A percentile compares a stretch with the other conserved stretches of the same genome.
Conservation (phyloP, 2,113 vertebrate species). For the Nestor notabilis region DNA sequence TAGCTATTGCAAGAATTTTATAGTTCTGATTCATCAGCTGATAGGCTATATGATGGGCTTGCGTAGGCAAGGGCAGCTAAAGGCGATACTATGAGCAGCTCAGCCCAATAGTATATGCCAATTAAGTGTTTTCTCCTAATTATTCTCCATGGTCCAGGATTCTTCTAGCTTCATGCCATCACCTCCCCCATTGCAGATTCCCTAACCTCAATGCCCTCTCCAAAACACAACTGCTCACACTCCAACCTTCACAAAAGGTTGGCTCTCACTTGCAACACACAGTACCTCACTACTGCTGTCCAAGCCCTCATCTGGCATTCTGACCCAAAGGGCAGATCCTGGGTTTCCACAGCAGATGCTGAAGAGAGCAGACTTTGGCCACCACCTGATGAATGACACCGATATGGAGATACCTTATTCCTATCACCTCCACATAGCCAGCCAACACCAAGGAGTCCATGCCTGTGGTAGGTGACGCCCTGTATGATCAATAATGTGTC, state of each 20-base stretch:
- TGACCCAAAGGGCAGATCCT: background rate
- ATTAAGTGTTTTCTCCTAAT: background rate
- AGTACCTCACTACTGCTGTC: background rate
- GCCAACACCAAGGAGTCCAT: accelerated
- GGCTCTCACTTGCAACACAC: background rate
- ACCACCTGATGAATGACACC: background rate
- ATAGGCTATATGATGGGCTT: background rate
- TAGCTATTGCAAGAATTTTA: background rate
- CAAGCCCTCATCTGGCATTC: background rate
- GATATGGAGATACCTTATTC: accelerated
- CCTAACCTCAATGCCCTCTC: background rate
- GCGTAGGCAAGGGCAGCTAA: background rate
- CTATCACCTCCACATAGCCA: background rate
- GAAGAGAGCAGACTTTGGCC: background rate
- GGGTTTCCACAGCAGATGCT: background rate
- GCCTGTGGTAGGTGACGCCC: accelerated
- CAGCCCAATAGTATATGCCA: background rate
- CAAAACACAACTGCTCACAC: background rate
- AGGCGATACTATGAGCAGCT: background rate
- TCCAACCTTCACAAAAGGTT: background rate
- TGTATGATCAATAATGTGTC: background rate
- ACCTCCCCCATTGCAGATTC: background rate
- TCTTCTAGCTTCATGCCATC: background rate
- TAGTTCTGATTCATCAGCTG: background rate
- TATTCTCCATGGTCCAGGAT: background rate